Evolutionary conservation across 2,113 vertebrate genomes (phyloP), one percentile per base, ranked within the genome.

Genomic region (Manacus vitellinus): DNA sequence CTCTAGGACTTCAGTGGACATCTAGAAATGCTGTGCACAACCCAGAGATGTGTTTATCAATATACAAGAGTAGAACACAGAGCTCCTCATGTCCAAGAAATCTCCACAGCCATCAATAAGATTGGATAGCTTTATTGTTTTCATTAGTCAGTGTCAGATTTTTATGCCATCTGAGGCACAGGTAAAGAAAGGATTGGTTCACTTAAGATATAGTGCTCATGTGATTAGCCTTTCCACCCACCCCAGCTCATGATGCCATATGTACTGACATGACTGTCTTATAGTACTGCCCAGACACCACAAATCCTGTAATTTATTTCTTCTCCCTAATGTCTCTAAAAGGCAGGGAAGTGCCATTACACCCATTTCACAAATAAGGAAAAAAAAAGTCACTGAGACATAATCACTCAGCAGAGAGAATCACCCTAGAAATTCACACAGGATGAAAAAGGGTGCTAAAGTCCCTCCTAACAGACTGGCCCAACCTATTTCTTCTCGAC

Each of bases 121-220:
- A 44, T 51, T 84, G 49, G 89, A 90, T 92, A 73, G 85, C n/a
- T 94, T 94, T 94, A 91, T 68, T 84, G 79, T 78, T 86, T 95
- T 94, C 88, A 92, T 94, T 96, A 96, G 68, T 39, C 30, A 17
- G 39, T 78, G 89, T 90, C 90, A 97, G 67, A 88, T 89, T 97
- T 86, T 94, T 84, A 93, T 84, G 79, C 73, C 92, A 92, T 65
- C 76, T 91, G 90, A 88, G 77, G 62, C 46, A 51, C 35, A 72
- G 14, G 31, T 85, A 81, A 71, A 91, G 54, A 85, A 96, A 85
- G 25, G 66, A 66, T 58, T 79, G 39, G 17, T 33, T 91, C 79
- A 14, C 63, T 88, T 56, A 83, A 94, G 67, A 79, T 89, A 93
- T 47, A 96, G 85, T 73, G 83, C 75, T 89, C 71, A 59, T 84